Conservation (phyloP, 2,888 invertebrate genomes). For the Agelastica alni region DNA sequence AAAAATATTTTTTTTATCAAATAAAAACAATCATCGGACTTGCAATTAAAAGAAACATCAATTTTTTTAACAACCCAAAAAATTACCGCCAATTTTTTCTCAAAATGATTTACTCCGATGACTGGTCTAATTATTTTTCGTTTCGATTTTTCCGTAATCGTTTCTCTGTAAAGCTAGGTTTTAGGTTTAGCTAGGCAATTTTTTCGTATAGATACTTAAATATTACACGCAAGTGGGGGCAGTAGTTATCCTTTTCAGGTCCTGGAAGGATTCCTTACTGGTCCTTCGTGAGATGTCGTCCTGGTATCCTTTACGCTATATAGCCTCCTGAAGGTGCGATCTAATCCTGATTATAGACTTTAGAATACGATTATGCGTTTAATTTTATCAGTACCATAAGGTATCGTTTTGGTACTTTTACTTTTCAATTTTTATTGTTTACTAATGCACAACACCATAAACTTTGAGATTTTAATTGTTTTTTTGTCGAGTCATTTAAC, state of each 20-base stretch:
- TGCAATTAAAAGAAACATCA: too few species aligned
- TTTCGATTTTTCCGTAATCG: constrained; percentile 22
- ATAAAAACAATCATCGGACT: too few species aligned
- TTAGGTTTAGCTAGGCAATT: constrained; percentile 26
- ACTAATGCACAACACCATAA: background rate
- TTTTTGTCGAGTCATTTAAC: too few species aligned
- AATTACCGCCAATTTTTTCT: too few species aligned
- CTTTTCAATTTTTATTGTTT: background rate
- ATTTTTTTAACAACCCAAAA: too few species aligned
- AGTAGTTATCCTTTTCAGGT: constrained; percentile 57
- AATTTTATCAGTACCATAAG: constrained; percentile 12
- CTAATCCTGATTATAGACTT: constrained; percentile 50
- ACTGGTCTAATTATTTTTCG: too few species aligned
- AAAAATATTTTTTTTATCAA: too few species aligned
- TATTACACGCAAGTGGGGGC: constrained; percentile 52
- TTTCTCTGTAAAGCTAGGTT: constrained; percentile 25
- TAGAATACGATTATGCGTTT: constrained; percentile 30
- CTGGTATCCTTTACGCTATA: constrained; percentile 54
- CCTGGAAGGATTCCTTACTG: constrained; percentile 52
- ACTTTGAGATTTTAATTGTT: too few species aligned
- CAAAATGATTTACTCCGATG: too few species aligned
- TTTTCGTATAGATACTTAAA: constrained; percentile 23
- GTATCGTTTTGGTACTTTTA: constrained; percentile 13
- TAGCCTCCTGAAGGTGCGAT: constrained; percentile 55
- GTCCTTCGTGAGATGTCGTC: constrained; percentile 54